Base-by-base conservation (phyloP, 2,888 invertebrate genomes). In the Diachrysia chrysitis region DNA sequence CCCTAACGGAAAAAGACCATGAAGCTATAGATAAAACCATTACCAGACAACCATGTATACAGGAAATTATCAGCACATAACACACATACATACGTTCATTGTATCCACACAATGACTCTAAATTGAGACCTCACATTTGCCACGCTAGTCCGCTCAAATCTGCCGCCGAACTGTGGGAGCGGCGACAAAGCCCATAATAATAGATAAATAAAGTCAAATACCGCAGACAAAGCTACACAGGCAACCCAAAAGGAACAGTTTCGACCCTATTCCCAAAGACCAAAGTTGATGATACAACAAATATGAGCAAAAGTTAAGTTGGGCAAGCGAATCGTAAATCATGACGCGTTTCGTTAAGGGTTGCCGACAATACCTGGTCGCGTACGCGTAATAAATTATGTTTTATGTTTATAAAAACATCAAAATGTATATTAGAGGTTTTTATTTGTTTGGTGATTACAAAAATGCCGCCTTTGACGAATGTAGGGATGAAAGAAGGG, bases 101-200 rank as follows among this genome's bases (percentile, higher is more conserved):
- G 84, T 82, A 73, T 81, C 70, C 85, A 85, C 87, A 94, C 94
- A 94, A 94, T 94, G 82, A 84, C 72, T 72, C 83, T 88, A 94
- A 94, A 94, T 94, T 94, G 94, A 93, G 92, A 92, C 87, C 89
- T 93, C 89, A 83, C 88, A 90, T 93, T 92, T 87, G 91, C 83
- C 84, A 92, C 90, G 92, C 92, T 89, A 88, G 86, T 88, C 79
- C 85, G 82, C 82, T 82, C 70, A 79, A 65, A 78, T 79, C 81
- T 79, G 79, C 78, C 79, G 78, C 74, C 84, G 85, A 84, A 83
- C 87, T 87, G 85, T 88, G 85, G 85, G 87, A 89, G 84, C 87
- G 82, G 82, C 84, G 76, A 89, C 87, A 88, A 89, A 89, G 87
- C 82, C 87, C 84, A 83, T 87, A 86, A 88, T 90, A 90, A 90